A percentile compares a stretch with the other conserved stretches of the same genome.
These are phyloP conservation scores for Bos indicus DNA, from an alignment of 2,113 vertebrate genomes.

Conservation along the genomic window DNA sequence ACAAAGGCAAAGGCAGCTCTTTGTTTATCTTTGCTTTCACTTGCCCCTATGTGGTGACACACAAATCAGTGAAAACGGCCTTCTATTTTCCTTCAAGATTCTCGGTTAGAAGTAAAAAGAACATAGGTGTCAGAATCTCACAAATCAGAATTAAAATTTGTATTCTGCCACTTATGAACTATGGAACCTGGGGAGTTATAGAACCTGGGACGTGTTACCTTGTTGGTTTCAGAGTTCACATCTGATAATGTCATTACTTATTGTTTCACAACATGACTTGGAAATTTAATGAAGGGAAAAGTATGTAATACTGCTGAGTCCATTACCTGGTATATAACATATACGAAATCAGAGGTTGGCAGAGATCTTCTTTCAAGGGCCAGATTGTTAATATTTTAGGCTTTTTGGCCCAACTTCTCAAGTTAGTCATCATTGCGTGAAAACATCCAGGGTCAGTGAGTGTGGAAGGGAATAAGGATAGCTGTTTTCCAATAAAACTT, in stretches of 20 bases:
- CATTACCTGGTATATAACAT: neutral
- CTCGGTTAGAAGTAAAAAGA: neutral
- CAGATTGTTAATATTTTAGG: neutral
- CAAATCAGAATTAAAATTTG: neutral
- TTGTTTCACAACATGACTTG: neutral
- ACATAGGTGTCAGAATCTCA: neutral
- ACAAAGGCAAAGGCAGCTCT: neutral
- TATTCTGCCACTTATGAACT: neutral
- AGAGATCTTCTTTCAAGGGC: neutral
- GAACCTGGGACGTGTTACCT: neutral
- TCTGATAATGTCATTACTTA: neutral
- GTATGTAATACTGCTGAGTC: neutral
- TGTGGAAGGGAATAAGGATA: neutral
- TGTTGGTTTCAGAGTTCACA: neutral
- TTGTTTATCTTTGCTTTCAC: neutral
- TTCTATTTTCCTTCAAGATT: neutral
- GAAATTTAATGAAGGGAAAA: conserved; percentile 30
- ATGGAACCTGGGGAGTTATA: neutral
- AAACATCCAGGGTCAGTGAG: neutral
- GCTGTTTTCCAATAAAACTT: neutral
- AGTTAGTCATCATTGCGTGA: neutral
- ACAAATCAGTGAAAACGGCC: neutral
- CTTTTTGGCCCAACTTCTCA: neutral
- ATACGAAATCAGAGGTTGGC: neutral
- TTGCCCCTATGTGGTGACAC: neutral